These are phyloP conservation scores for Cylas formicarius DNA, from an alignment of 1,140 invertebrate genomes.

Conservation along the genomic window DNA sequence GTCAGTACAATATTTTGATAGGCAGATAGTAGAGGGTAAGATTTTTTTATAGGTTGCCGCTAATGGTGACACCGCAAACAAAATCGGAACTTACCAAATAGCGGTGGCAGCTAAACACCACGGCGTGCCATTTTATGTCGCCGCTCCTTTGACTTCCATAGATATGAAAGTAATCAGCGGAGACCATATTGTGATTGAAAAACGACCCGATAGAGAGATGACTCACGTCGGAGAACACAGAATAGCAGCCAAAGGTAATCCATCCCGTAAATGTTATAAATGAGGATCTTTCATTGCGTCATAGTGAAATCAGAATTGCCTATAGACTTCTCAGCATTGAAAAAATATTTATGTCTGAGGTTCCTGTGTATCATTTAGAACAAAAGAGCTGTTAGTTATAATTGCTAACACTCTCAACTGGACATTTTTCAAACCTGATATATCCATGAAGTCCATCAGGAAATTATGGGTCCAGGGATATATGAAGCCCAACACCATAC, in stretches of 20 bases:
- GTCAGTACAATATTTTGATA: conserved; percentile 42
- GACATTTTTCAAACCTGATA: no score
- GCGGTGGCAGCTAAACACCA: conserved; percentile 89
- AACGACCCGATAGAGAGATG: conserved; percentile 84
- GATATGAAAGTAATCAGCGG: conserved; percentile 76
- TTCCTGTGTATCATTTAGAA: no score
- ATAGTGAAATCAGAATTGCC: no score
- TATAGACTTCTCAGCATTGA: no score
- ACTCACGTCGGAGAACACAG: conserved; percentile 73
- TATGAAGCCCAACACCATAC: no score
- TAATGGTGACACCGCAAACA: conserved; percentile 99
- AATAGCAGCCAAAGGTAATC: conserved; percentile 73
- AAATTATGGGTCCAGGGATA: no score
- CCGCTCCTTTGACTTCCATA: conserved; percentile 87
- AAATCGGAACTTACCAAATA: conserved; percentile 98
- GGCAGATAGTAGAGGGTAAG: background rate
- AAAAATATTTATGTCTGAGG: no score
- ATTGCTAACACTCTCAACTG: no score
- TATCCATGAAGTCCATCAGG: no score
- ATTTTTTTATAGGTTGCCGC: conserved; percentile 57
- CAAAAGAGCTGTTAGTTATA: no score
- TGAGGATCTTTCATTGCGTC: no score
- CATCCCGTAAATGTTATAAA: conserved; percentile 1
- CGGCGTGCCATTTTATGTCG: conserved; percentile 90
- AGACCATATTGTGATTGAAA: conserved; percentile 87